phyloP scores from a whole-genome alignment of 2,888 invertebrate genomes.

The Drosophila gaucha region DNA sequence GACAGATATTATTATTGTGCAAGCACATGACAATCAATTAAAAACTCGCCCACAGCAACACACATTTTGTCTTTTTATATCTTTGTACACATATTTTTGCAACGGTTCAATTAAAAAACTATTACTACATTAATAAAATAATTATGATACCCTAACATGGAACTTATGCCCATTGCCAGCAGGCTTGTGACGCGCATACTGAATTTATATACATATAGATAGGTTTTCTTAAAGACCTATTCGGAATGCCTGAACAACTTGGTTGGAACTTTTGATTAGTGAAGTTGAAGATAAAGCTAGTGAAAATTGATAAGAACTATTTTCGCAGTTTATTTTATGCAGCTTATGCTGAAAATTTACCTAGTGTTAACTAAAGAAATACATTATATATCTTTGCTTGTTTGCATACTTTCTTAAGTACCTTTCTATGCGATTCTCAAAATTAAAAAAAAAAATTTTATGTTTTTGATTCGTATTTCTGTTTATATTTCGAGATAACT shows the following conservation, averaged over 20 bases:
- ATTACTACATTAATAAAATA: slow-evolving; percentile 57
- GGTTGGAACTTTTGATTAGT: no score
- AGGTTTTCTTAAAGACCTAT: neutral
- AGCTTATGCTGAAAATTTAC: no score
- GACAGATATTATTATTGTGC: slow-evolving; percentile 56
- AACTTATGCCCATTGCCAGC: neutral
- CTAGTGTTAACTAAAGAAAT: no score
- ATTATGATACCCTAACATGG: slow-evolving; percentile 33
- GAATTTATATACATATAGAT: neutral
- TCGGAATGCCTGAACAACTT: neutral
- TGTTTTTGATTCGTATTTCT: no score
- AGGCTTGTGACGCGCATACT: neutral
- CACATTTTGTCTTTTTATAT: slow-evolving; percentile 1
- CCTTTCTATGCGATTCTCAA: no score
- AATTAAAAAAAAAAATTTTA: no score
- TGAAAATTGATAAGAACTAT: no score
- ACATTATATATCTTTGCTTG: no score
- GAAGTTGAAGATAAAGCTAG: no score
- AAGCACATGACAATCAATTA: slow-evolving; percentile 72
- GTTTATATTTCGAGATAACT: no score
- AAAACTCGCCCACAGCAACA: slow-evolving; percentile 56
- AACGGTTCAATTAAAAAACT: slow-evolving; percentile 78
- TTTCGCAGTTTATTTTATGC: no score
- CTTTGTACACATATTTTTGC: slow-evolving; percentile 71
- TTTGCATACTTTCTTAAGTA: no score